Conservation (phyloP, 2,113 vertebrate genomes). For the Psittacula cyanocephala region DNA sequence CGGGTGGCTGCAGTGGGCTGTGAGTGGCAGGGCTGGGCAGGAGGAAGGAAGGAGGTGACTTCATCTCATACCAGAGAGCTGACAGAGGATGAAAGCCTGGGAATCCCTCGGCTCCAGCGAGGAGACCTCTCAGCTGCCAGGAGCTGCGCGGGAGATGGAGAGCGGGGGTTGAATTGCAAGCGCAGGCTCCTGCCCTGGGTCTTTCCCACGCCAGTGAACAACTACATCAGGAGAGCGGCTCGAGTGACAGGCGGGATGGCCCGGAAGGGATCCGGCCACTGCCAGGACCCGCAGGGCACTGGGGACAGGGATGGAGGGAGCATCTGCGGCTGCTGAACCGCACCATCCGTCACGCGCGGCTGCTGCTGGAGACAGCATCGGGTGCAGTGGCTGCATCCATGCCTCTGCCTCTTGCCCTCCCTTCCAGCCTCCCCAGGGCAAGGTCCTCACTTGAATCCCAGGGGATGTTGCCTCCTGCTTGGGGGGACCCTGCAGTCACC, state of each 20-base stretch:
- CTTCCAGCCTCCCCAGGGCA: background rate
- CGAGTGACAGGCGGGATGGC: accelerated
- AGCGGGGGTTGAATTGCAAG: background rate
- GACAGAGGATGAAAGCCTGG: constrained; percentile 10
- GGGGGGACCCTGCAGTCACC: background rate
- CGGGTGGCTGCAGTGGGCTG: background rate
- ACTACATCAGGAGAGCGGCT: background rate
- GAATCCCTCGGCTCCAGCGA: background rate
- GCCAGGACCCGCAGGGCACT: background rate
- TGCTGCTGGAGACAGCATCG: accelerated
- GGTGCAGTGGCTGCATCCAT: accelerated
- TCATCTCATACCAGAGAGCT: constrained; percentile 10
- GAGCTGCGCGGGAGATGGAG: background rate
- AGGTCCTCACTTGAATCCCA: accelerated
- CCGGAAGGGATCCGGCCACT: background rate
- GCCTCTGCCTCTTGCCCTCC: background rate
- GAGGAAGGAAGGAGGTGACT: constrained; percentile 18
- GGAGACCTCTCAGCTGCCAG: constrained; percentile 11
- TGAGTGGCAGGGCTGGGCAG: background rate
- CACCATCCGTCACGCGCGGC: background rate
- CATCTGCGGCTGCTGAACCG: accelerated
- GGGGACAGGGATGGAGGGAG: background rate
- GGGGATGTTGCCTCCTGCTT: background rate
- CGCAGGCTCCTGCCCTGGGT: background rate
- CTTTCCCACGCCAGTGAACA: background rate